Evolutionary conservation across 2,797 vertebrate genomes (phyloP), one percentile per base, ranked within the genome.

Genomic region (Chloroceryle amazona): DNA sequence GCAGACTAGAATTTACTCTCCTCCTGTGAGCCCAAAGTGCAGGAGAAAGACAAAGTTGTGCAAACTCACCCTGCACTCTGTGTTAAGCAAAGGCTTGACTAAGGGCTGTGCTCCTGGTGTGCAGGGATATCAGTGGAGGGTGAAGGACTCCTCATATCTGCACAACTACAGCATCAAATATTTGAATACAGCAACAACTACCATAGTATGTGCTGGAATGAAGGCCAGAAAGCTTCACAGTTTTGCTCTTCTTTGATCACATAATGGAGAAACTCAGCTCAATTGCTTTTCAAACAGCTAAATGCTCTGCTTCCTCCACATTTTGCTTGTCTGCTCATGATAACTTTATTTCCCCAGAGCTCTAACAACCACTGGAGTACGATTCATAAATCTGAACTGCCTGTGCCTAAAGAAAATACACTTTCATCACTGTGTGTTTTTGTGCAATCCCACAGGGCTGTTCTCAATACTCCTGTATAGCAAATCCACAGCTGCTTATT

Each of bases 211-310:
- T 1, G 1, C 55, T 63, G 42, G 58, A 62, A 52, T 1, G 14
- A 66, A 73, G 55, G 54, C 61, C 66, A 73, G 66, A 91, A 93
- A 91, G 14, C 42, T 81, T 84, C 76, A 75, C 58, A 75, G 65
- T 54, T 85, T 61, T 84, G 21, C 35, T 71, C 23, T 78, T 93
- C 84, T 93, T 95, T 81, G 93, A 79, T 90, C 70, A 8, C 51
- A 35, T 66, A 93, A 92, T 72, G 62, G 82, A 42, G 72, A 90
- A 87, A 66, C 18, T 94, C 94, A 19, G 61, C 70, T 76, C 72
- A 82, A 79, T 89, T 75, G 6, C 61, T 93, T 97, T 97, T 75
- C 89, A 89, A 95, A 96, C 80, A 73, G 80, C 16, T 91, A 90
- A 88, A 81, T 72, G 57, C 68, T 51, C 58, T 81, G 33, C 65